Evolutionary conservation across 2,797 vertebrate genomes (phyloP).

Genomic region (Ctenochaetus hawaiiensis): DNA sequence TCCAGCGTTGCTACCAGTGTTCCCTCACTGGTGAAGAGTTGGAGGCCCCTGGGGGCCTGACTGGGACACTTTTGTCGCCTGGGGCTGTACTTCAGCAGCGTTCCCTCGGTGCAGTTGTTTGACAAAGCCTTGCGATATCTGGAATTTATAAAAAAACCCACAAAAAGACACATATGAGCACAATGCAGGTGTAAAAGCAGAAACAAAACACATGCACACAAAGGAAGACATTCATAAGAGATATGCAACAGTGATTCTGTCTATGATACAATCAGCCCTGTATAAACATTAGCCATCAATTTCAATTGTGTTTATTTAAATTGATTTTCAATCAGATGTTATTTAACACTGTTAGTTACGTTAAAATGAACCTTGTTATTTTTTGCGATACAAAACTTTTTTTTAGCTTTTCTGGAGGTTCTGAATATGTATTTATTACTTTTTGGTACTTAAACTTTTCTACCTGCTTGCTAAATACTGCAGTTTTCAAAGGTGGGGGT

Average conservation of each 20-base stretch:
- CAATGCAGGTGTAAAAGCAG: slow-evolving; percentile 8
- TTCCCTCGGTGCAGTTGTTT: slow-evolving; percentile 93
- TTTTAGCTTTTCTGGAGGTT: not conserved
- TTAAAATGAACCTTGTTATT: not conserved
- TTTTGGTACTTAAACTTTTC: not conserved
- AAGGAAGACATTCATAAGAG: not conserved
- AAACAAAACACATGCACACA: not conserved
- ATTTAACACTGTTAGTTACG: not conserved
- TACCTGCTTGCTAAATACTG: not conserved
- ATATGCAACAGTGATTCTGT: not conserved
- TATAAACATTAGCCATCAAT: not conserved
- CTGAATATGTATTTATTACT: not conserved
- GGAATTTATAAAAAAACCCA: slow-evolving; percentile 43
- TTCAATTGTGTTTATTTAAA: not conserved
- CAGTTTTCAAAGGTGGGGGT: not conserved
- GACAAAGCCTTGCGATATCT: slow-evolving; percentile 93
- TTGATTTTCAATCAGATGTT: not conserved
- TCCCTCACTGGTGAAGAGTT: slow-evolving; percentile 89
- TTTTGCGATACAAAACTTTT: not conserved
- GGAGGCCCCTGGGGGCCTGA: slow-evolving; percentile 90
- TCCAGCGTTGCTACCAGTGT: slow-evolving; percentile 88
- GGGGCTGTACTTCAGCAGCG: slow-evolving; percentile 88
- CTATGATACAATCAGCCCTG: not conserved
- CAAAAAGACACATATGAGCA: slow-evolving; percentile 32
- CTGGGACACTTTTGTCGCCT: slow-evolving; percentile 91